Conservation (phyloP, 2,113 vertebrate species). For the Microtus richardsoni region DNA sequence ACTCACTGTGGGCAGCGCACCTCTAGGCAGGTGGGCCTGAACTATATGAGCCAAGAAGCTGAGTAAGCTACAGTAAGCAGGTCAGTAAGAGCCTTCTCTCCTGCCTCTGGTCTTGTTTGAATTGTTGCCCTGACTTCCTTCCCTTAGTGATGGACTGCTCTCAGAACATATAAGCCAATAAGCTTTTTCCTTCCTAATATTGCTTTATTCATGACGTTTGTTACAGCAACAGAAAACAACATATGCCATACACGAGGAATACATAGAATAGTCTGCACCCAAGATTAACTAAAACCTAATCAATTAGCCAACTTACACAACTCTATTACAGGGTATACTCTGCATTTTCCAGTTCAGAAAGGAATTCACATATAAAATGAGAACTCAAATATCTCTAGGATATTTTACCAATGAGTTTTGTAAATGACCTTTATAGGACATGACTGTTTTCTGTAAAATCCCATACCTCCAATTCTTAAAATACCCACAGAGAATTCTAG, state of each 20-base stretch:
- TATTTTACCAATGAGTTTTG: constrained; percentile 5
- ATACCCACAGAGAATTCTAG: background rate
- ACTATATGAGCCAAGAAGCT: background rate
- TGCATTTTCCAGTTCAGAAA: background rate
- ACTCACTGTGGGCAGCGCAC: background rate
- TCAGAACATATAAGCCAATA: background rate
- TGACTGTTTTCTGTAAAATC: background rate
- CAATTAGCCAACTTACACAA: background rate
- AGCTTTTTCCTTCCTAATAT: background rate
- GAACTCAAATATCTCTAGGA: background rate
- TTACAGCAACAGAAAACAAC: background rate
- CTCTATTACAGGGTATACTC: background rate
- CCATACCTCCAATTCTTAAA: background rate
- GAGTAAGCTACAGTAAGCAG: background rate
- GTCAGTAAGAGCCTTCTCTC: background rate
- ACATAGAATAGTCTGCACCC: background rate
- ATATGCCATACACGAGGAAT: background rate
- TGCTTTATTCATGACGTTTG: background rate
- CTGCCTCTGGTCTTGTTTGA: background rate
- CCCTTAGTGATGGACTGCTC: background rate
- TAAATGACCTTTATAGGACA: background rate
- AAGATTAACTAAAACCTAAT: background rate
- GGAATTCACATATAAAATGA: background rate
- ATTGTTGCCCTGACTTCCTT: background rate
- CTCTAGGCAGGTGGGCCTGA: background rate